phyloP scores from a whole-genome alignment of 1,140 invertebrate genomes.

The Oncopodura yosiiana region DNA sequence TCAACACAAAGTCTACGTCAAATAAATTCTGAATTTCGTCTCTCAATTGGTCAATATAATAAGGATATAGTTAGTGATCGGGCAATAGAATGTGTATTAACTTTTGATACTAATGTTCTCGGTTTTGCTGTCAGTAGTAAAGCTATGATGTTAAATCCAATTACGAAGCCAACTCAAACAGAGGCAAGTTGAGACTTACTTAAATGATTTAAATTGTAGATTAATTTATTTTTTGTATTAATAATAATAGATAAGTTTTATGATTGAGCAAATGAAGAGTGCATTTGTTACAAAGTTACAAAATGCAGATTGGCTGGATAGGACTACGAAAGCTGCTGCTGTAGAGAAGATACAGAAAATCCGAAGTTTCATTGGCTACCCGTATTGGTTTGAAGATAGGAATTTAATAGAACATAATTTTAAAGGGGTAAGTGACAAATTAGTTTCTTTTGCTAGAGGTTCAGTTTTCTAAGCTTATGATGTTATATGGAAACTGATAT shows the following conservation, averaged over 20 bases:
- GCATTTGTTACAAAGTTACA: conserved; percentile 13
- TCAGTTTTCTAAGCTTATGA: too few species aligned
- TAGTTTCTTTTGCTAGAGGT: too few species aligned
- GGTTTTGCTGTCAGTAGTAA: not conserved
- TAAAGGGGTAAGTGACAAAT: conserved; percentile 42
- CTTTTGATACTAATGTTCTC: too few species aligned
- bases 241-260: conserved; percentile 5
- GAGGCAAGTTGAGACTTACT: not conserved
- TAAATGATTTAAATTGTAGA: not conserved
- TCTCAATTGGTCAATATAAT: too few species aligned
- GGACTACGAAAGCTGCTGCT: conserved; percentile 9
- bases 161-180: not conserved
- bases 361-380: conserved; percentile 9
- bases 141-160: not conserved
- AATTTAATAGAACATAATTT: conserved; percentile 5
- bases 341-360: conserved; percentile 6
- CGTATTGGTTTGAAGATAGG: not conserved
- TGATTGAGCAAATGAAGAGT: conserved; percentile 7
- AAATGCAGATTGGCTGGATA: conserved; percentile 15
- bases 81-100: too few species aligned
- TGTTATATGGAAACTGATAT: too few species aligned
- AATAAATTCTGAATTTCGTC: not conserved
- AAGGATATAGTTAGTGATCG: too few species aligned
- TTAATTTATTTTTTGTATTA: not conserved
- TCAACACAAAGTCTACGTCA: not conserved